Evolutionary conservation across 2,888 invertebrate species (phyloP).

Genomic region (Stenoptilia bipunctidactyla): DNA sequence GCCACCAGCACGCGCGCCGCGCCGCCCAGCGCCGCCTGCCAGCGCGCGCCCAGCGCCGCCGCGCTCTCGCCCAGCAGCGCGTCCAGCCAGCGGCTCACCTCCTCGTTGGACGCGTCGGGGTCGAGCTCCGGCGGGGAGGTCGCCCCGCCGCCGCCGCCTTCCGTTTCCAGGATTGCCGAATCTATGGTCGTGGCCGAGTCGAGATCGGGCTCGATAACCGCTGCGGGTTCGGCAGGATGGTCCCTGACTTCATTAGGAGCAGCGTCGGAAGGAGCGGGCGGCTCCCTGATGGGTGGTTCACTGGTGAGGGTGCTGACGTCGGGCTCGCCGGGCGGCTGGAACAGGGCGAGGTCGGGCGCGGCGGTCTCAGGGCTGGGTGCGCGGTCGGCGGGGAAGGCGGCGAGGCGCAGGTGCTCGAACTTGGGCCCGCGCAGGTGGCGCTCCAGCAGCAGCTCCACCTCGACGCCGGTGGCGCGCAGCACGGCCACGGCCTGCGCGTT

Average conservation of each 20-base stretch:
- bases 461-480: conserved; percentile 91
- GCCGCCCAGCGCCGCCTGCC: conserved; percentile 84
- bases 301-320: conserved; percentile 72
- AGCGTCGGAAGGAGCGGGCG: conserved; percentile 84
- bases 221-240: conserved; percentile 14
- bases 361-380: conserved; percentile 80
- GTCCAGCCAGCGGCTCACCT: conserved; percentile 57
- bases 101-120: conserved; percentile 26
- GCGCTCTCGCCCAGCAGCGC: conserved; percentile 67
- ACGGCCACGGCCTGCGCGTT: conserved; percentile 98
- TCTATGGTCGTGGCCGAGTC: conserved; percentile 87
- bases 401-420: conserved; percentile 91
- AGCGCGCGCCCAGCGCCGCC: conserved; percentile 82
- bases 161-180: conserved; percentile 76
- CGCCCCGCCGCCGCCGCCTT: conserved; percentile 24
- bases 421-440: conserved; percentile 94
- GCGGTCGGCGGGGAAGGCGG: conserved; percentile 74
- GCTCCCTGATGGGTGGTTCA: conserved; percentile 84
- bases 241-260: conserved; percentile 69
- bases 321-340: conserved; percentile 80
- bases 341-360: conserved; percentile 86
- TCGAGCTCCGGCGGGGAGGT: not conserved
- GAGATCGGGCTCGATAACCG: conserved; percentile 81
- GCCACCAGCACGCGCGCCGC: conserved; percentile 92
- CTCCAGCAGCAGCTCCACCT: conserved; percentile 90